Base-by-base conservation (phyloP, 2,797 vertebrate species). In the Coregonus ussuriensis region DNA sequence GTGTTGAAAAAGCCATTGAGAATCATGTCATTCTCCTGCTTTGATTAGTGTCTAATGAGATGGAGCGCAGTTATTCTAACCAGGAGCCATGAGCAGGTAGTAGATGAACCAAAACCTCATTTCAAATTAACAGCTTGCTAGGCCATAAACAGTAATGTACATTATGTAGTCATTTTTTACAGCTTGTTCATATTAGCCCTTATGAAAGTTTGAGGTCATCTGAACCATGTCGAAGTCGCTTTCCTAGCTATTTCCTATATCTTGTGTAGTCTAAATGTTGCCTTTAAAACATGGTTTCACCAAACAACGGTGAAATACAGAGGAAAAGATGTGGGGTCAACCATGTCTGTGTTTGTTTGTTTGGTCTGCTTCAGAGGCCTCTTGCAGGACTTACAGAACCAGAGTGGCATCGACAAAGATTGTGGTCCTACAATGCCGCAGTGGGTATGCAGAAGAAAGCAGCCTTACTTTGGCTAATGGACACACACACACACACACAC, bases 341-440 rank as follows among this genome's bases (percentile, higher is more conserved):
- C 78, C 84, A 86, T 87, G 87, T 86, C 86, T 87, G 85, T 88
- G 86, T 81, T 81, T 74, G 59, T 74, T 59, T 72, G 71, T 90
- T 91, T 90, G 83, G 85, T 88, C 85, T 86, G 85, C 74, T 37
- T 74, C 88, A 88, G 80, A 79, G 83, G 84, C 78, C 85, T 87
- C 81, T 89, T 86, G 87, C 77, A 65, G 87, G 89, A 89, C 76
- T 78, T 87, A 47, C 41, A 47, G 41, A 90, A 88, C 87, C 87
- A 86, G 85, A 86, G 41, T 89, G 81, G 87, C 90, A 87, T 86
- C 86, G 89, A 89, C 88, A 90, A 88, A 89, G 84, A 91, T 88
- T 88, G 87, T 35, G 80, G 83, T 86, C 90, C 91, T 89, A 90
- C 87, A 47, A 88, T 90, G 91, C 88, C 91, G 89, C 88, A 88